These are phyloP conservation scores for Poecile atricapillus DNA, from an alignment of 2,113 vertebrate genomes.

Conservation along the genomic window DNA sequence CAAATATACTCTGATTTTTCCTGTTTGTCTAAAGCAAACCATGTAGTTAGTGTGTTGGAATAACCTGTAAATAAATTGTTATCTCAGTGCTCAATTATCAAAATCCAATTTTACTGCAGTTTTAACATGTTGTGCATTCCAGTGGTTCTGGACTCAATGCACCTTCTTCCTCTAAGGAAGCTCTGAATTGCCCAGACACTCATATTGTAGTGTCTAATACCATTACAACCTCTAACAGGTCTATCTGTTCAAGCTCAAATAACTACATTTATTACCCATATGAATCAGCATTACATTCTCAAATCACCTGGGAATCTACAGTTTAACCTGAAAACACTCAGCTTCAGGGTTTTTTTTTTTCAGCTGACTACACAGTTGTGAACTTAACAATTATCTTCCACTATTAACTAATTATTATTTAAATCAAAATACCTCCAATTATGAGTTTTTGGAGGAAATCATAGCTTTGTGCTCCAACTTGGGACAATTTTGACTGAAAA, in stretches of 20 bases:
- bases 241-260: background rate
- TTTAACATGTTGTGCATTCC: background rate
- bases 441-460: slow-evolving; percentile 30
- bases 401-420: slow-evolving; percentile 46
- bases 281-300: background rate
- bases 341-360: too few species aligned
- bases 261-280: background rate
- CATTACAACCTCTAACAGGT: background rate
- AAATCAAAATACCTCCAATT: slow-evolving; percentile 27
- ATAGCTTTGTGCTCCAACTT: slow-evolving; percentile 6
- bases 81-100: background rate
- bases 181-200: background rate
- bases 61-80: background rate
- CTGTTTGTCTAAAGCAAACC: background rate
- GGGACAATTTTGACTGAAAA: slow-evolving; percentile 40
- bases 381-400: slow-evolving; percentile 39
- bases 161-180: background rate
- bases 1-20: background rate
- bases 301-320: background rate
- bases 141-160: background rate
- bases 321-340: background rate
- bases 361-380: background rate
- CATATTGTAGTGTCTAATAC: background rate
- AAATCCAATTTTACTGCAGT: background rate
- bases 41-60: background rate